Percentiles rank a stretch among this genome's conserved stretches.
Conservation (phyloP, 2,888 invertebrate species). For the Dascillus cervinus region DNA sequence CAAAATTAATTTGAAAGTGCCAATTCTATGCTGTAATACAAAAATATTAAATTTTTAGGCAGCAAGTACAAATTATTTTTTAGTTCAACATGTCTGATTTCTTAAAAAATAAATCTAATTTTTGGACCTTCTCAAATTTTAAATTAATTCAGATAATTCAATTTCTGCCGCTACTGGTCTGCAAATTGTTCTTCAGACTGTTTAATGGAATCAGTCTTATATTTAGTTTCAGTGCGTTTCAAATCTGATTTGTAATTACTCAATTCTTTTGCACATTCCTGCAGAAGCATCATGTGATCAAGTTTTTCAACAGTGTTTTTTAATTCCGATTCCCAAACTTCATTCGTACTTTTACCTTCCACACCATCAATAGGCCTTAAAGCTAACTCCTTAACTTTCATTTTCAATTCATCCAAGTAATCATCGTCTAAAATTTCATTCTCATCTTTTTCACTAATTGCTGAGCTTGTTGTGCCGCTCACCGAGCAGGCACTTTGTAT, state of each 20-base stretch:
- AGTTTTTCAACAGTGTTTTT: conserved; percentile 67
- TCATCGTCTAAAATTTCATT: conserved; percentile 38
- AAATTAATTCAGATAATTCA: no score
- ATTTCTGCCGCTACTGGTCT: no score
- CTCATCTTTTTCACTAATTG: conserved; percentile 45
- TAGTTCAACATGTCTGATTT: no score
- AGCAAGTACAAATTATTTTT: no score
- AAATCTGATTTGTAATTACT: conserved; percentile 26
- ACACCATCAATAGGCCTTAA: conserved; percentile 67
- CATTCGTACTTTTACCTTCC: conserved; percentile 55
- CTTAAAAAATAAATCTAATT: no score
- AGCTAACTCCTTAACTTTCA: conserved; percentile 64
- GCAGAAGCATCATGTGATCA: conserved; percentile 62
- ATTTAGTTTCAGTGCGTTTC: conserved; percentile 4
- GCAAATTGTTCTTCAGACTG: no score
- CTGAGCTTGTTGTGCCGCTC: conserved; percentile 46
- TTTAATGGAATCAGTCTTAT: conserved; percentile 8
- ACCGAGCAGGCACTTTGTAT: conserved; percentile 47
- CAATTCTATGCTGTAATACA: no score
- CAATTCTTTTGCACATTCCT: conserved; percentile 53
- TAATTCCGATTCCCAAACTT: conserved; percentile 67
- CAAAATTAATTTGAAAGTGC: no score
- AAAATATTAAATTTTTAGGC: no score
- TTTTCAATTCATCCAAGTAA: conserved; percentile 58
- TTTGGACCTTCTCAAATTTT: no score